Evolutionary conservation across 2,797 vertebrate genomes (phyloP), one percentile per base, ranked within the genome.

Genomic region (Gambusia yucatana): DNA sequence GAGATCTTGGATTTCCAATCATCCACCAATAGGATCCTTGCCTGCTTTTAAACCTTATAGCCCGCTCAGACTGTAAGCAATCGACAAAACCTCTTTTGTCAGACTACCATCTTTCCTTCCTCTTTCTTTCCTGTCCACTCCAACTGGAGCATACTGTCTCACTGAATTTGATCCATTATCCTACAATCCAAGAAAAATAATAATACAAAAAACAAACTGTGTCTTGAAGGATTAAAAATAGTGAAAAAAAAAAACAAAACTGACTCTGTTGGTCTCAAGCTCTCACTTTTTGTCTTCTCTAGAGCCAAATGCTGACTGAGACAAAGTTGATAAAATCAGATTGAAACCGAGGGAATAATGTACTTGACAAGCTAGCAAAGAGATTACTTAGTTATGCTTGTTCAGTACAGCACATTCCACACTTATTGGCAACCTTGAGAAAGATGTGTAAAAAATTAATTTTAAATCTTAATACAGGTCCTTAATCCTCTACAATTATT

Each of bases 141-240:
- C 65, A 39, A 72, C 71, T 25, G 43, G 52, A 17, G n/a, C 20
- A 22, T 55, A 50, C 36, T 0, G 44, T 57, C 3, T 67, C 81
- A 77, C 80, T 81, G 50, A 76, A 39, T 82, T 81, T 86, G 67
- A 84, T 28, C 48, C 72, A 71, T 50, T 50, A 73, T 77, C 76
- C 47, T 78, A 80, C 72, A 75, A 61, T 43, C 52, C 61, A 30
- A 77, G 57, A 55, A 77, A 46, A 43, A 57, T 48, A 67, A 10
- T 46, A 43, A 57, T 48, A 67, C 4, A 11, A 25, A 67, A 41
- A 63, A 81, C 88, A 85, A 85, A n/a, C 72, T 77, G 79, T 63
- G 70, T 36, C 47, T 47, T 39, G 30, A 17, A 72, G 61, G 59
- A 77, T 1, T 4, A 30, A 5, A 75, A 44, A 75, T 57, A 22